Evolutionary conservation across 2,113 vertebrate genomes (phyloP).

Genomic region (Strigops habroptila): DNA sequence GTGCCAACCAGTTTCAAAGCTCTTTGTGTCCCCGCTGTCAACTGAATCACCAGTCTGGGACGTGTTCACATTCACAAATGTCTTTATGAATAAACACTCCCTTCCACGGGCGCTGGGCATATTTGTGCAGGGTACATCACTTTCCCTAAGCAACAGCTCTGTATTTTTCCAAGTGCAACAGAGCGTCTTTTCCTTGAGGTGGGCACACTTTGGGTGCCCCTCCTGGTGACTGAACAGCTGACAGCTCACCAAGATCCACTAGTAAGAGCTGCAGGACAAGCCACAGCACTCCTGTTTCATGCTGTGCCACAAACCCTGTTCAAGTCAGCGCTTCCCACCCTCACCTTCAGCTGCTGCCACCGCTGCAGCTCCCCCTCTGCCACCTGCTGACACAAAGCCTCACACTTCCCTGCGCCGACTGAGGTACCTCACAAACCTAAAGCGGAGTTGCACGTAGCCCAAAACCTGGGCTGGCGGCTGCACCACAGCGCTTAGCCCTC

Average conservation of each 20-base stretch:
- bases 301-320: background rate
- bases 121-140: background rate
- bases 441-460: fast-evolving
- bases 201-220: background rate
- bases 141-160: background rate
- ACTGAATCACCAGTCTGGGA: background rate
- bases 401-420: fast-evolving
- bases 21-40: background rate
- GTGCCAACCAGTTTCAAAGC: background rate
- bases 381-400: background rate
- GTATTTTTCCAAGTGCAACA: background rate
- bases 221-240: background rate
- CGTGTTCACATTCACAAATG: background rate
- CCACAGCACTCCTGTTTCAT: fast-evolving
- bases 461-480: no score
- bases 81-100: background rate
- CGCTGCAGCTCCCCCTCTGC: background rate
- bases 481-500: background rate
- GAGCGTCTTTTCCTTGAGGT: fast-evolving
- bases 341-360: background rate
- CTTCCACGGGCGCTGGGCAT: fast-evolving
- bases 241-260: background rate
- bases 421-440: no score
- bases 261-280: background rate
- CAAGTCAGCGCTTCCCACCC: fast-evolving